A percentile compares a stretch with the other conserved stretches of the same genome.
Evolutionary conservation across 2,888 invertebrate species (phyloP).

Genomic region (Aspidiotus rigidus): DNA sequence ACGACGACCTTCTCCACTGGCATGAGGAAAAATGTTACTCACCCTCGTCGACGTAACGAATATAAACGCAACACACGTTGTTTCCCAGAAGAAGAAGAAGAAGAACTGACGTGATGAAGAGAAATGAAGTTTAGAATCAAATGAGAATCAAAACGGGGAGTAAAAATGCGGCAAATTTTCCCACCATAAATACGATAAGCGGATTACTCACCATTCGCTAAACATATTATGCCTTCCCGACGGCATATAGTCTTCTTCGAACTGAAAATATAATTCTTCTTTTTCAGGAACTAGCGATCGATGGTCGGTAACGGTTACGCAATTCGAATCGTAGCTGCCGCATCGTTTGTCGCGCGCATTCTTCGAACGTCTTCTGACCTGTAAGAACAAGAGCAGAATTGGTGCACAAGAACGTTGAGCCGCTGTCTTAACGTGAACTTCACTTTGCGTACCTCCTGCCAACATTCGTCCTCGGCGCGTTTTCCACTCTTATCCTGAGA

Average conservation of each 20-base stretch:
- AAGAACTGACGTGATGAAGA: no score
- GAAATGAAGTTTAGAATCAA: no score
- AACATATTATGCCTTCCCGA: conserved; percentile 73
- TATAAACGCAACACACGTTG: neutral
- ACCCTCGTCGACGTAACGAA: neutral
- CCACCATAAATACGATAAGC: no score
- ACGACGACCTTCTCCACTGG: neutral
- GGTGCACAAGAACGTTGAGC: no score
- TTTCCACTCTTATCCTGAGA: neutral
- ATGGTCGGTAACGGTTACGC: conserved; percentile 13
- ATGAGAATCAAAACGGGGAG: no score
- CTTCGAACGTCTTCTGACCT: conserved; percentile 35
- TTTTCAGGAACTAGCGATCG: conserved; percentile 43
- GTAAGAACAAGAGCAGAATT: neutral
- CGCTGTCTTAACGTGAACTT: no score
- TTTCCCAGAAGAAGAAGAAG: no score
- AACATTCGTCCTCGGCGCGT: conserved; percentile 42
- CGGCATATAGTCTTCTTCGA: conserved; percentile 89
- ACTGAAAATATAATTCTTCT: conserved; percentile 91
- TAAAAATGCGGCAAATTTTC: no score
- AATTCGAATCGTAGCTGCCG: conserved; percentile 20
- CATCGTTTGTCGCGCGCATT: conserved; percentile 19
- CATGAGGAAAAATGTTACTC: neutral
- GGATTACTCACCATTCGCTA: conserved; percentile 55
- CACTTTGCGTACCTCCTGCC: conserved; percentile 50